These are phyloP conservation scores for Yponomeuta malinellus DNA, from an alignment of 2,888 invertebrate species.

Conservation along the genomic window DNA sequence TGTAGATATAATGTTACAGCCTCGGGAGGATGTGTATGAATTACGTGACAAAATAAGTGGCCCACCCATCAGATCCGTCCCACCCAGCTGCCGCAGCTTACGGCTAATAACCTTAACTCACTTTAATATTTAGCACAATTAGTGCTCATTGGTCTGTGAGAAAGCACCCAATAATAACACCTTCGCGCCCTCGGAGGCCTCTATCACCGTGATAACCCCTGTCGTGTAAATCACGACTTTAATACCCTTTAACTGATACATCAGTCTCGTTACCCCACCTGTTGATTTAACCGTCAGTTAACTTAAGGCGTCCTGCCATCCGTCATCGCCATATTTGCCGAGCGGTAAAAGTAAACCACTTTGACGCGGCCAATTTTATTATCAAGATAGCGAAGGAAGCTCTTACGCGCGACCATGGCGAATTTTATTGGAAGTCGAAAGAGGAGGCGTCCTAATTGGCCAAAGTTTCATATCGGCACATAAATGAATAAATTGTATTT, in stretches of 20 bases:
- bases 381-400: not conserved
- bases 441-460: too few relatives aligned
- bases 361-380: not conserved
- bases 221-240: not conserved
- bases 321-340: not conserved
- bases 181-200: not conserved
- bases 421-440: too few relatives aligned
- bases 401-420: too few relatives aligned
- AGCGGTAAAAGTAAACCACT: not conserved
- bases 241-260: conserved; percentile 1
- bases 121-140: not conserved
- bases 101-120: not conserved
- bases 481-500: too few relatives aligned
- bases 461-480: too few relatives aligned
- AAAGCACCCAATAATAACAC: not conserved
- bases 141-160: not conserved
- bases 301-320: not conserved
- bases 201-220: not conserved
- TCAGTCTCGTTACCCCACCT: not conserved
- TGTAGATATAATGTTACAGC: too few relatives aligned
- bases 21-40: too few relatives aligned
- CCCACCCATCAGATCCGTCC: too few relatives aligned
- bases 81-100: too few relatives aligned
- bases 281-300: not conserved
- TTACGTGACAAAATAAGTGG: too few relatives aligned